Base-by-base conservation (phyloP, 2,888 invertebrate species). In the Drosophila longiperda region DNA sequence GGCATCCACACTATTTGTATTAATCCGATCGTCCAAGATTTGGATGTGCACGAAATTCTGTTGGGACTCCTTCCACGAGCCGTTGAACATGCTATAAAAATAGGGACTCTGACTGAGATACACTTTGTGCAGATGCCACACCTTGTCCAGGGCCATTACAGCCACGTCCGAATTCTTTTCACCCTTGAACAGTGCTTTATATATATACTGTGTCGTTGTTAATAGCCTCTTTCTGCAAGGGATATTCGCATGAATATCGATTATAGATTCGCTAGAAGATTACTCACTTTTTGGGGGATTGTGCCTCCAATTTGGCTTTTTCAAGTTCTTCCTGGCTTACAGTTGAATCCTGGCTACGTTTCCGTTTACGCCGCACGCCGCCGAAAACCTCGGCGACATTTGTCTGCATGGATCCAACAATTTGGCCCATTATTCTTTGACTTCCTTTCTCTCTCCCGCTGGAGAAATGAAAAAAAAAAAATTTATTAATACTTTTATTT, bases 71-170 rank as follows among this genome's bases (percentile, higher is more conserved):
- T 94, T 94, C 97, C 97, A 97, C 3, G 95, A 95, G 6, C 97
- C 97, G 83, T 95, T 96, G 92, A 97, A 97, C 97, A 97, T 97
- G 87, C 96, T 96, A 15, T 95, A 94, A 92, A 97, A 97, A 91
- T 97, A 97, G 0, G 96, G 96, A 89, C 96, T 96, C 94, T 97
- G 97, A 83, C 95, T 95, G 52, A 97, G 94, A 91, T 97, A 97
- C 45, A 97, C 95, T 93, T 96, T 96, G 91, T 97, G 97, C 49
- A 97, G 93, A 84, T 94, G 94, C 95, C 97, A 97, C 72, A 95
- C 95, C 91, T 95, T 95, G 32, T 95, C 95, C 62, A 96, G 92
- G 57, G 96, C 96, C 87, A 94, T 93, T 8, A 97, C 95, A 34
- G 95, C 95, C 50, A 97, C 94, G 91, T 97, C 97, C 57, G 96